Conservation (phyloP, 2,797 vertebrate species). For the Xerus rutilus region DNA sequence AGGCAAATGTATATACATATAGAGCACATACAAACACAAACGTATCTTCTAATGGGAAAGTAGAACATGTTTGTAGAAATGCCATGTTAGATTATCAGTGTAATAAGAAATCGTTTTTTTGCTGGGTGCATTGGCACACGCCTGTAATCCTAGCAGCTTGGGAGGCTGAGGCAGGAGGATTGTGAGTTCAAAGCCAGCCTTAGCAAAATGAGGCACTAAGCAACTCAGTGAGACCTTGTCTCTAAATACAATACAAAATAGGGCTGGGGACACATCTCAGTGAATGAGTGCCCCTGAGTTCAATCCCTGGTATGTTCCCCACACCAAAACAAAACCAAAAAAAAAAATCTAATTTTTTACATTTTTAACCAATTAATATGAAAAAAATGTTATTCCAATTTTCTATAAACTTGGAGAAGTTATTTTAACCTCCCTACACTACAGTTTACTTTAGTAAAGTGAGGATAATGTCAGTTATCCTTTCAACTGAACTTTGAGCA, state of each 20-base stretch:
- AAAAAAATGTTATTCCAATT: background rate
- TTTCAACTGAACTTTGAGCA: background rate
- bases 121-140: too few relatives aligned
- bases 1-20: background rate
- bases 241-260: too few relatives aligned
- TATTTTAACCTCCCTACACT: background rate
- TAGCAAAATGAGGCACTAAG: too few relatives aligned
- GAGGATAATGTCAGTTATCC: background rate
- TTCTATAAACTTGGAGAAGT: background rate
- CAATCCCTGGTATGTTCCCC: too few relatives aligned
- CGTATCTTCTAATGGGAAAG: background rate
- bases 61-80: background rate
- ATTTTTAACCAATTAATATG: slow-evolving; percentile 32
- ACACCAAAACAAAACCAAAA: too few relatives aligned
- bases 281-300: too few relatives aligned
- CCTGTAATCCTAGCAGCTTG: too few relatives aligned
- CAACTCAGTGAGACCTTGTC: too few relatives aligned
- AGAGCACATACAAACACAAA: background rate
- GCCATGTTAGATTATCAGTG: background rate
- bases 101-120: background rate
- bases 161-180: too few relatives aligned
- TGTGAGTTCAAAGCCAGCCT: too few relatives aligned
- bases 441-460: background rate
- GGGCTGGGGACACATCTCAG: too few relatives aligned
- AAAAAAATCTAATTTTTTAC: slow-evolving; percentile 8